A percentile compares a stretch with the other conserved stretches of the same genome.
Conservation (phyloP, 2,797 vertebrate species). For the Toxotes lorentzi region DNA sequence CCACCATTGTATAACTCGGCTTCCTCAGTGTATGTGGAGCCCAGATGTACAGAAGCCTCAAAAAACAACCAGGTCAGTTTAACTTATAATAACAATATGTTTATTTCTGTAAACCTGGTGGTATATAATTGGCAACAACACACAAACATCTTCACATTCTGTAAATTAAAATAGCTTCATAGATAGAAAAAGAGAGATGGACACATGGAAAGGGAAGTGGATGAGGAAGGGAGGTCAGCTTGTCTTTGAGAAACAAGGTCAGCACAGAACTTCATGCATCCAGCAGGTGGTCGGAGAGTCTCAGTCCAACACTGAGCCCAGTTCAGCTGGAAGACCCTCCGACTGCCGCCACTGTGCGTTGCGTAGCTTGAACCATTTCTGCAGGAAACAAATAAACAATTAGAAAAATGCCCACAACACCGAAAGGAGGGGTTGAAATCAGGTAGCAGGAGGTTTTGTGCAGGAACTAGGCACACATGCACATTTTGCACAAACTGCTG, state of each 20-base stretch:
- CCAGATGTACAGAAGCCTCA: constrained; percentile 1
- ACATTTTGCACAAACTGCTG: constrained; percentile 1
- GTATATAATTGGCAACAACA: constrained; percentile 72
- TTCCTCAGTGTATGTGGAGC: constrained; percentile 39
- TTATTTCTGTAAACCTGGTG: constrained; percentile 79
- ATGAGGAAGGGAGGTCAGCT: constrained; percentile 17
- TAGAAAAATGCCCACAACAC: background rate
- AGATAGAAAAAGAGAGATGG: constrained; percentile 54
- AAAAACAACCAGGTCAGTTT: constrained; percentile 31
- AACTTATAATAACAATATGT: constrained; percentile 68
- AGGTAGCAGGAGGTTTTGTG: constrained; percentile 3
- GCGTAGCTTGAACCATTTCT: constrained; percentile 95
- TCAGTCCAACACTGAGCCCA: constrained; percentile 93
- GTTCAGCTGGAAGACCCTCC: constrained; percentile 92
- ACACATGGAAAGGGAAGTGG: background rate
- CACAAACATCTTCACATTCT: constrained; percentile 78
- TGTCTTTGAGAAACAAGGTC: constrained; percentile 35
- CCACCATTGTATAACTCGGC: constrained; percentile 32
- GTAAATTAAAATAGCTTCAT: constrained; percentile 74
- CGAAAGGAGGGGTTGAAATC: constrained; percentile 9
- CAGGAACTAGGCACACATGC: background rate
- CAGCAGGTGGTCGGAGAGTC: constrained; percentile 9
- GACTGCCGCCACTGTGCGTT: constrained; percentile 91
- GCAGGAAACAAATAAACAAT: constrained; percentile 42
- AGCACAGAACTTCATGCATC: constrained; percentile 22